phyloP scores from a whole-genome alignment of 2,113 vertebrate genomes.

The Cygnus buccinator region DNA sequence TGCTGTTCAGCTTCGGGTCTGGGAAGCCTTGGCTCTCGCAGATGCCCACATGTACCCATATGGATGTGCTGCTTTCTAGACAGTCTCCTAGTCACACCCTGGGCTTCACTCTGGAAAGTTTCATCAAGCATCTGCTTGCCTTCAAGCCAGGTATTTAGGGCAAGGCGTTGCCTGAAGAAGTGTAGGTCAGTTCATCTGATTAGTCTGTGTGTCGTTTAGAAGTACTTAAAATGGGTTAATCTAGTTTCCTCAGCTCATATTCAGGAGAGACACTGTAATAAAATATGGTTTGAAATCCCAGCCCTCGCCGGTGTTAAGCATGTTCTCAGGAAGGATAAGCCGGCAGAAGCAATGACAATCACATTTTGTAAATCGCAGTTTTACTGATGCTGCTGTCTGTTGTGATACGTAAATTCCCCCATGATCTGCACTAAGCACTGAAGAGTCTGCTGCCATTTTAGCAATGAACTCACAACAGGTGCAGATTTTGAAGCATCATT shows the following conservation, averaged over 20 bases:
- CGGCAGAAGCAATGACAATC: not conserved
- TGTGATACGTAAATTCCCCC: not conserved
- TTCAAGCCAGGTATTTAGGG: not conserved
- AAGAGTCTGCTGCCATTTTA: not conserved
- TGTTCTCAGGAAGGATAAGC: not conserved
- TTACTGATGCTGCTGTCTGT: not conserved
- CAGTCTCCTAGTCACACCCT: not conserved
- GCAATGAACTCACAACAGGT: not conserved
- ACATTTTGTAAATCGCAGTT: not conserved
- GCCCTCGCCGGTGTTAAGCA: not conserved
- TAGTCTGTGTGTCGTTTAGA: not conserved
- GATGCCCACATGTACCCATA: fast-evolving
- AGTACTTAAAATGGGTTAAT: not conserved
- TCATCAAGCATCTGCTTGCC: not conserved
- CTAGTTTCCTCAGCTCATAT: not conserved
- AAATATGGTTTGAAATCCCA: not conserved
- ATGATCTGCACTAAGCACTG: not conserved
- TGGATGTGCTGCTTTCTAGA: not conserved
- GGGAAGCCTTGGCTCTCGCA: not conserved
- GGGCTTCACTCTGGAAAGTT: not conserved
- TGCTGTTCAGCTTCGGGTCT: not conserved
- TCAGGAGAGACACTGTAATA: not conserved
- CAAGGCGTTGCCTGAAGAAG: not conserved
- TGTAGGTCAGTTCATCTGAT: not conserved
- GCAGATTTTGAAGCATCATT: not conserved